Evolutionary conservation across 1,140 invertebrate genomes (phyloP), one percentile per base, ranked within the genome.

Genomic region (Aporrectodea caliginosa): DNA sequence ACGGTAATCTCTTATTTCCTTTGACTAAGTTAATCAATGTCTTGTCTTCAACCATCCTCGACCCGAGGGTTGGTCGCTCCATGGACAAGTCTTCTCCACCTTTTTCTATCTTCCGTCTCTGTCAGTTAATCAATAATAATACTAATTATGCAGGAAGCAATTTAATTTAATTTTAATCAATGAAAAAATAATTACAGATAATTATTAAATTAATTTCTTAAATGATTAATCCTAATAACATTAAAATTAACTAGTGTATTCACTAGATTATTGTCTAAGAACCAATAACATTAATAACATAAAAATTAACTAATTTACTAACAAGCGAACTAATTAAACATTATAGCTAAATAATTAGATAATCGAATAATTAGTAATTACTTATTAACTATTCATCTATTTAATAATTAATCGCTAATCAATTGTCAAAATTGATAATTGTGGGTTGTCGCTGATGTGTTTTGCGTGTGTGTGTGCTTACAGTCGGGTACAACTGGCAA

Each of bases 401-500:
- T 14, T 16, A 68, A 16, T 14, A 68, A 68, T 68, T 14, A 68
- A 68, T 68, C 14, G 27, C 14, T 27, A 27, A 68, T 16, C 58
- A 27, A 68, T 16, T 68, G 58, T 16, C 14, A 16, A 27, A 68
- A 68, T 68, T 16, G 27, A 68, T 27, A 14, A 68, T 16, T 27
- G 58, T 16, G 27, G 14, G 58, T 16, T 16, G 14, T 14, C 14
- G 58, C 58, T 16, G 27, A 68, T 68, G 58, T 16, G 27, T 68
- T 14, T 16, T 16, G 14, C 14, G 27, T 16, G 14, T 16, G 27
- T 16, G 14, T 27, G 81, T 82, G 78, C 79, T 85, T 86, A 34
- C 83, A 94, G 92, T 96, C 94, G 16, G 95, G 95, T 1, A 98
- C 95, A 0, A 93, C 94, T 72, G 95, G 95, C 22, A 91, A 93